Evolutionary conservation across 2,113 vertebrate species (phyloP).

Genomic region (Numida meleagris): DNA sequence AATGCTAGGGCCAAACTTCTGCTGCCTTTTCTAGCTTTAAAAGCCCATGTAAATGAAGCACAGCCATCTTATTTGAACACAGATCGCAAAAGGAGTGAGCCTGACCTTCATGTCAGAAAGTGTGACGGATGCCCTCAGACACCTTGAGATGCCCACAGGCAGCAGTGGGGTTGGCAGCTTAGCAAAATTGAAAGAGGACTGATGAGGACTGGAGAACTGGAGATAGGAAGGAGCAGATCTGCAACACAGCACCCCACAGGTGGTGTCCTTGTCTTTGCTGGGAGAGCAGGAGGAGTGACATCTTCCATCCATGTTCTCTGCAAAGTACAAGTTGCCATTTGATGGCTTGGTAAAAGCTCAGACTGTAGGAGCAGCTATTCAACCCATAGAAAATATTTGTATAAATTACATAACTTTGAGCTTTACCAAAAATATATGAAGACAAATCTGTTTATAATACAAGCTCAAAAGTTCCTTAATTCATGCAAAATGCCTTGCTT

Average conservation of each 20-base stretch:
- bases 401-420: background rate
- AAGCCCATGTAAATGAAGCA: background rate
- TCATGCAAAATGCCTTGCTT: background rate
- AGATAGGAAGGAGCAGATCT: background rate
- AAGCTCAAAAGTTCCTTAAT: background rate
- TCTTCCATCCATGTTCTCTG: background rate
- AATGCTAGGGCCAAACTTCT: background rate
- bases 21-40: background rate
- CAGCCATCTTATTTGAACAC: too few relatives aligned
- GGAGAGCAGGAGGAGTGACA: background rate
- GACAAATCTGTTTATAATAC: background rate
- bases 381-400: background rate
- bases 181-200: background rate
- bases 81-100: background rate
- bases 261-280: background rate
- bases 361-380: background rate
- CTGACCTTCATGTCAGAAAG: background rate
- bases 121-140: rapidly evolving
- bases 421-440: background rate
- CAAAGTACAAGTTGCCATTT: background rate
- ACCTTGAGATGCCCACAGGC: background rate
- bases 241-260: too few relatives aligned
- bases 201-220: rapidly evolving
- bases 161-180: background rate
- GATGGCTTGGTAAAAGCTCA: background rate